A percentile compares a stretch with the other conserved stretches of the same genome.
Conservation (phyloP, 2,797 vertebrate genomes). For the Clamator glandarius region DNA sequence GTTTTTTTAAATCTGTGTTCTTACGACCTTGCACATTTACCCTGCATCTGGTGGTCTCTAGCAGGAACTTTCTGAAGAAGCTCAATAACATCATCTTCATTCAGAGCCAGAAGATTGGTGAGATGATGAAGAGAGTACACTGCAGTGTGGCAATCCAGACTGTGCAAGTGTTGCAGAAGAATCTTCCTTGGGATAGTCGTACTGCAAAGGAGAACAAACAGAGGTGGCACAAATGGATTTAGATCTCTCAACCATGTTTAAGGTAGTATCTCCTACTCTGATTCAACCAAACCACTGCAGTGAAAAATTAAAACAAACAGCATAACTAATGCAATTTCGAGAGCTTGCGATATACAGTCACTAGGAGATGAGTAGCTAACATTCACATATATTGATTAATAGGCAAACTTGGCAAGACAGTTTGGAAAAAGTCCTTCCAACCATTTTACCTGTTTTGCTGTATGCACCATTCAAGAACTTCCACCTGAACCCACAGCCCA, state of each 20-base stretch:
- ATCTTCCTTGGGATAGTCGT: constrained; percentile 82
- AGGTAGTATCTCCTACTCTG: background rate
- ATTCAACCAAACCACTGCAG: background rate
- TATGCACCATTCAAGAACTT: constrained; percentile 92
- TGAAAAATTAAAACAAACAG: background rate
- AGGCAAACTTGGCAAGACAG: background rate
- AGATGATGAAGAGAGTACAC: constrained; percentile 91
- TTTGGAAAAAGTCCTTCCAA: background rate
- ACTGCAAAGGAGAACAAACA: constrained; percentile 74
- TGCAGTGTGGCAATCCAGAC: constrained; percentile 90
- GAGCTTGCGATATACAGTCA: background rate
- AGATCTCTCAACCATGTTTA: background rate
- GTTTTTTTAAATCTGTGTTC: background rate
- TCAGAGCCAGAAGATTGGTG: constrained; percentile 86
- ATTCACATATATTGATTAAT: background rate
- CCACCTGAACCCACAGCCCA: constrained; percentile 86
- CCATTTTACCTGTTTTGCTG: constrained; percentile 86
- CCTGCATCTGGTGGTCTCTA: constrained; percentile 58
- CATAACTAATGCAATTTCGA: accelerated
- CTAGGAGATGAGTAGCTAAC: background rate
- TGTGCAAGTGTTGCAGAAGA: constrained; percentile 87
- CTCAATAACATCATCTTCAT: constrained; percentile 86
- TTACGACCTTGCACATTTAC: constrained; percentile 40
- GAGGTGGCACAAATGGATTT: background rate
- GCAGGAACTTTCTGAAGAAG: constrained; percentile 85